Base-by-base conservation (phyloP, 2,888 invertebrate species). In the Apotomis betuletana region DNA sequence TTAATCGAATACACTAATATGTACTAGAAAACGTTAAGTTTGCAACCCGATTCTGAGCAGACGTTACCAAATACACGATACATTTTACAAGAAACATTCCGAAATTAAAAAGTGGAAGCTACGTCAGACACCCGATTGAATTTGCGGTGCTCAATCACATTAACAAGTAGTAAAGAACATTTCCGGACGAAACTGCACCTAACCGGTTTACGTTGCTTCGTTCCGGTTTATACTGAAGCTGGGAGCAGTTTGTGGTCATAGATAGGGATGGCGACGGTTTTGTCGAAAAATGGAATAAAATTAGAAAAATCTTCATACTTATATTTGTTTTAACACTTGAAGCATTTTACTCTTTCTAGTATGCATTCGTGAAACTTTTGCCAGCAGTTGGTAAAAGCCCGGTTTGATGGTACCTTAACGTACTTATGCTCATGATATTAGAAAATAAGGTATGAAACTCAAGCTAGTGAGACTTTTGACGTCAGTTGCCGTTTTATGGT, bases 61-160 rank as follows among this genome's bases (percentile, higher is more conserved):
- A 36, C 10, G 49, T 9, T 49, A 3, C 10, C 49, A 10, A 38
- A 36, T 15, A 12, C 44, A 51, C 38, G 49, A 60, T 38, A 41
- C 62, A n/a, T 55, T 52, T 67, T 49, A n/a, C 13, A 6, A 46
- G 49, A 51, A 38, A 54, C 12, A 44, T 41, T 8, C 58, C 5
- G 12, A 71, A 52, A 67, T 55, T 67, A 70, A 67, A 60, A 62
- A 67, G 51, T 62, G 55, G 58, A 15, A 27, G 67, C 41, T 54
- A 62, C 61, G 55, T 51, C 44, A 58, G 67, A 51, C 69, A 60
- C 36, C 58, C 72, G 74, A 77, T 77, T 77, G 75, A 73, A 77
- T 77, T 77, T 76, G 75, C 67, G 74, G 75, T 75, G 74, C 71
- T 74, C 74, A 75, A 75, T 76, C 75, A 70, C 75, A 75, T 76